Evolutionary conservation across 2,888 invertebrate species (phyloP), one percentile per base, ranked within the genome.

Genomic region (Drosophila peninsularis): DNA sequence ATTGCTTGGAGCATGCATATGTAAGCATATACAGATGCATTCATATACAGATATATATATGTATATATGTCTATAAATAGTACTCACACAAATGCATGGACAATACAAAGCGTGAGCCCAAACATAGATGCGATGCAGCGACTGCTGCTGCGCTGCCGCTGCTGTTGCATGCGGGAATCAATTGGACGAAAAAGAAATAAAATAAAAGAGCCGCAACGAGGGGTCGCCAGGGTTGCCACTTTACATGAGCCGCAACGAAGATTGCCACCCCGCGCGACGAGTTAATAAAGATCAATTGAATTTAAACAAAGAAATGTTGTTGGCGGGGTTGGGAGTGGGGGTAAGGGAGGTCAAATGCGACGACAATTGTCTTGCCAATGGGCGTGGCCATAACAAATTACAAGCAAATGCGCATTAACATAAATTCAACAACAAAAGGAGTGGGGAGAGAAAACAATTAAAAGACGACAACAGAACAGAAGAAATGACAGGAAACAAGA

Each of bases 271-370:
- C 44, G 17, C 44, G n/a, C 52, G 24, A 24, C 32, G 44, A 78
- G 73, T 85, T 88, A 88, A 86, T 86, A 80, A 88, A 88, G 88
- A 86, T 86, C 86, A 86, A 86, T 86, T 88, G 86, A 86, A 86
- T 86, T 86, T 88, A 82, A 86, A 88, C 86, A 86, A 88, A 88
- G 85, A 70, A 68, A 63, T 64, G 47, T 7, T 60, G 32, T 32
- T 41, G 27, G 14, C 24, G 5, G 24, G 24, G n/a, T n/a, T n/a
- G n/a, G 37, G n/a, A 21, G 24, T 5, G 30, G 50, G 71, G 76
- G 27, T 30, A 30, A 30, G 27, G 75, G 78, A 81, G 80, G 75
- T 75, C 42, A 67, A 80, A 30, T 47, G 37, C 72, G 34, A 34
- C 71, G 67, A 76, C 75, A 76, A 68, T 72, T 64, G 72, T 71